A percentile compares a stretch with the other conserved stretches of the same genome.
These are phyloP conservation scores for Drosophila sulfurigaster DNA, from an alignment of 1,140 invertebrate species.

Conservation along the genomic window DNA sequence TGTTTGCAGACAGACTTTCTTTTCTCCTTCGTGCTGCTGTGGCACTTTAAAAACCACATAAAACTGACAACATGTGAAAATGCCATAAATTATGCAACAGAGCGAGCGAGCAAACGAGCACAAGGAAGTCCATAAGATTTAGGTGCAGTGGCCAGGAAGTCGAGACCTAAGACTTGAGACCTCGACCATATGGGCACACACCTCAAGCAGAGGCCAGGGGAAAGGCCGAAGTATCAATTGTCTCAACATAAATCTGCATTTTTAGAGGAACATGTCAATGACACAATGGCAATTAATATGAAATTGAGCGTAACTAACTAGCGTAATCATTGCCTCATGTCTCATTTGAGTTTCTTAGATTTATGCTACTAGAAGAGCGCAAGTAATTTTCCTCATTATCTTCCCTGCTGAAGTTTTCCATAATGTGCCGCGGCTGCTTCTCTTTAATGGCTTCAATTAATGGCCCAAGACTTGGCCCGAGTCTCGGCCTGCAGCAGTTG, in stretches of 20 bases:
- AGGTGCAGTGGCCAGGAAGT: slow-evolving; percentile 59
- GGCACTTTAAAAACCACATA: slow-evolving; percentile 81
- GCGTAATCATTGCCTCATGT: slow-evolving; percentile 36
- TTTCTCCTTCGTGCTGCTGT: not conserved
- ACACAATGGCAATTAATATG: slow-evolving; percentile 67
- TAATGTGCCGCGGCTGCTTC: slow-evolving; percentile 7
- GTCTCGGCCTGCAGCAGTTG: slow-evolving; percentile 45
- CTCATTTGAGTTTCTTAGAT: slow-evolving; percentile 35
- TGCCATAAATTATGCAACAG: slow-evolving; percentile 72
- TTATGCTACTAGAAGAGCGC: slow-evolving; percentile 5
- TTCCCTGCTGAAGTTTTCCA: slow-evolving; percentile 35
- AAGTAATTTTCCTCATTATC: slow-evolving; percentile 10
- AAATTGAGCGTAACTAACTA: slow-evolving; percentile 76
- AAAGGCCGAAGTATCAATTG: slow-evolving; percentile 62
- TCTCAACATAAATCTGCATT: slow-evolving; percentile 66
- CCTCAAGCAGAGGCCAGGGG: slow-evolving; percentile 44
- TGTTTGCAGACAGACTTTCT: slow-evolving; percentile 29
- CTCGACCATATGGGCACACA: slow-evolving; percentile 72
- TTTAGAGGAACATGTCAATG: slow-evolving; percentile 47
- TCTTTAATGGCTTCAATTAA: slow-evolving; percentile 47
- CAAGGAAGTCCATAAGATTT: slow-evolving; percentile 58
- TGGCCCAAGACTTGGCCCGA: slow-evolving; percentile 7
- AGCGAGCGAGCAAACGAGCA: slow-evolving; percentile 6
- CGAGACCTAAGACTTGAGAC: slow-evolving; percentile 29
- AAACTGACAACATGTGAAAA: slow-evolving; percentile 83